These are phyloP conservation scores for Yponomeuta malinellus DNA, from an alignment of 2,888 invertebrate species.

Conservation along the genomic window DNA sequence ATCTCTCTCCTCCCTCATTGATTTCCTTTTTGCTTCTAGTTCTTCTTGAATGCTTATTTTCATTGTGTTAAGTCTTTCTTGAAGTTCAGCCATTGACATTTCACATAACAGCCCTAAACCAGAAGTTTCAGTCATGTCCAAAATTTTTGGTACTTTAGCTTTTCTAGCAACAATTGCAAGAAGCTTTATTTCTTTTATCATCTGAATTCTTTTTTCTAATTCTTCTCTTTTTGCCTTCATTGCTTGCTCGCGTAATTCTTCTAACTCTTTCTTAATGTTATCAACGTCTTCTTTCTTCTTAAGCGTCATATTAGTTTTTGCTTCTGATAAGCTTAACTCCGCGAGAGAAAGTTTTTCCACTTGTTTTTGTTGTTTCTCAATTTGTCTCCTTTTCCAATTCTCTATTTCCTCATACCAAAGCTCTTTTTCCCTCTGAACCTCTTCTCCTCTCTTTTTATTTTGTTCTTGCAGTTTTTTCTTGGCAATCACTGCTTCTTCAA, in stretches of 20 bases:
- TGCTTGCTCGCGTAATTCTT: conserved; percentile 44
- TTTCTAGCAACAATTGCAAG: conserved; percentile 66
- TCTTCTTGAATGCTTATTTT: conserved; percentile 72
- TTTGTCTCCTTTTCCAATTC: conserved; percentile 63
- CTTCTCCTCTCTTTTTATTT: conserved; percentile 68
- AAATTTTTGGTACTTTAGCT: conserved; percentile 66
- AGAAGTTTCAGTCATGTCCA: conserved; percentile 76
- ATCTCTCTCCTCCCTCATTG: conserved; percentile 59
- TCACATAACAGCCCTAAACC: conserved; percentile 77
- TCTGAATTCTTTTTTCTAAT: conserved; percentile 58
- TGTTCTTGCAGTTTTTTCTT: conserved; percentile 63
- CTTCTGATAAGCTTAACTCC: conserved; percentile 47
- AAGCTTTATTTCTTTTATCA: conserved; percentile 71
- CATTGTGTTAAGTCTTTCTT: conserved; percentile 67
- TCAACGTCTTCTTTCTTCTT: conserved; percentile 53
- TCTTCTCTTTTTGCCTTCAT: conserved; percentile 67
- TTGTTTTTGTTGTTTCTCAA: conserved; percentile 61
- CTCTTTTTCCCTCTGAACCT: conserved; percentile 67
- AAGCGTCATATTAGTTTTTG: conserved; percentile 36
- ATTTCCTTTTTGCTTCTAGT: conserved; percentile 59
- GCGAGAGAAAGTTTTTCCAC: conserved; percentile 56
- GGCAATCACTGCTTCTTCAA: conserved; percentile 76
- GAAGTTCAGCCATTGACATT: conserved; percentile 79
- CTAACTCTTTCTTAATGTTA: conserved; percentile 46
- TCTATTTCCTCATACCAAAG: conserved; percentile 67